Base-by-base conservation (phyloP, 2,888 invertebrate species). In the Nowickia ferox region DNA sequence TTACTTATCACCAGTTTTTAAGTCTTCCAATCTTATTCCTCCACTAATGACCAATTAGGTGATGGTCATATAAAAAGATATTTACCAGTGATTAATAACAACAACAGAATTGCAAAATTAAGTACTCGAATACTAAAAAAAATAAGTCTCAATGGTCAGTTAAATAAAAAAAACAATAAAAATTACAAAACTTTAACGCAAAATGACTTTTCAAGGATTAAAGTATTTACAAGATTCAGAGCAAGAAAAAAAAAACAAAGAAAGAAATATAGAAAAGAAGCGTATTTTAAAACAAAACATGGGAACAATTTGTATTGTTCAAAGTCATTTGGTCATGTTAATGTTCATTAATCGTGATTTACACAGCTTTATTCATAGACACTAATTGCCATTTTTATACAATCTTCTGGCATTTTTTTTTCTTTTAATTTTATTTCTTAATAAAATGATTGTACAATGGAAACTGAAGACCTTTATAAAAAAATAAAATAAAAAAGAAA, bases 331-430 rank as follows among this genome's bases (percentile, higher is more conserved):
- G 85, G 87, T 86, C 87, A 87, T 87, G 84, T 82, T 83, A 87
- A 88, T 87, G 86, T 83, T 78, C 87, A 87, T 88, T 88, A 88
- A 88, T 88, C 86, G 83, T 87, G 87, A 88, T 88, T 88, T 88
- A 84, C 80, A 87, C 86, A 66, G 42, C 68, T 53, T 76, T 66
- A 71, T 72, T 83, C 79, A 71, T 79, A 86, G 86, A 83, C 82
- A 87, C 79, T 81, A 85, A 87, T 87, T 80, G 78, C 84, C 77
- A 77, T 85, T 84, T 82, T 75, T 68, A 17, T 69, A 38, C 17
- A 65, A 75, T 75, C 63, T 74, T 78, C 19, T 71, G 74, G 74
- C 51, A 65, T 68, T 48, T 57, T 55, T 71, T 48, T 69, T 30
- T 65, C 2, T 55, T 22, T 55, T 22, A 17, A 63, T 48, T 68